Percentiles rank a stretch among this genome's conserved stretches.
Conservation (phyloP, 2,888 invertebrate species). For the Hydropsyche betteni region DNA sequence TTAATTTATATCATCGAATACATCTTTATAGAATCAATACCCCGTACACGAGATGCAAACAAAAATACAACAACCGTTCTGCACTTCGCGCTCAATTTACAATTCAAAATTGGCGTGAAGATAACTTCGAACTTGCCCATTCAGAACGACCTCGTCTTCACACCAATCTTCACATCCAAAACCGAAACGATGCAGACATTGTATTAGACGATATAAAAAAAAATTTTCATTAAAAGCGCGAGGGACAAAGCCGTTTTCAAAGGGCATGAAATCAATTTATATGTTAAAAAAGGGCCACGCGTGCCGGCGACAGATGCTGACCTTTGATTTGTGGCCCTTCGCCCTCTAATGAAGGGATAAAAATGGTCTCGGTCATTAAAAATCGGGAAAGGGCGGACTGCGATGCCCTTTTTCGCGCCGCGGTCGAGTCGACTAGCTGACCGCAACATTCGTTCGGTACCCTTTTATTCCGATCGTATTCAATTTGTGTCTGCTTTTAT, state of each 20-base stretch:
- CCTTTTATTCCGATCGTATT: neutral
- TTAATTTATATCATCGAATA: no score
- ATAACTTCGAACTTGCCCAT: neutral
- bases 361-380: conserved; percentile 30
- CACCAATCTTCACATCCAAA: conserved; percentile 6
- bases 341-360: conserved; percentile 35
- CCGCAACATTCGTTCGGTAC: conserved; percentile 1
- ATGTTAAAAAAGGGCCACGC: neutral
- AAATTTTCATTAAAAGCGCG: no score
- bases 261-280: no score
- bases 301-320: conserved; percentile 36
- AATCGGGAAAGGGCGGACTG: conserved; percentile 17
- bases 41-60: no score
- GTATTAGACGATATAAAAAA: no score
- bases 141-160: conserved; percentile 8
- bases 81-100: conserved; percentile 13
- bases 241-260: no score
- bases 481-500: no score
- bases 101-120: conserved; percentile 10
- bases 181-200: neutral
- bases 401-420: conserved; percentile 8
- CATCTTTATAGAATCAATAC: no score
- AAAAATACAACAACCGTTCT: neutral
- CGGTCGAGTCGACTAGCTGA: neutral
- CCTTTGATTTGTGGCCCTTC: conserved; percentile 39